Conservation (phyloP, 2,797 vertebrate species). For the Tamandua tetradactyla region DNA sequence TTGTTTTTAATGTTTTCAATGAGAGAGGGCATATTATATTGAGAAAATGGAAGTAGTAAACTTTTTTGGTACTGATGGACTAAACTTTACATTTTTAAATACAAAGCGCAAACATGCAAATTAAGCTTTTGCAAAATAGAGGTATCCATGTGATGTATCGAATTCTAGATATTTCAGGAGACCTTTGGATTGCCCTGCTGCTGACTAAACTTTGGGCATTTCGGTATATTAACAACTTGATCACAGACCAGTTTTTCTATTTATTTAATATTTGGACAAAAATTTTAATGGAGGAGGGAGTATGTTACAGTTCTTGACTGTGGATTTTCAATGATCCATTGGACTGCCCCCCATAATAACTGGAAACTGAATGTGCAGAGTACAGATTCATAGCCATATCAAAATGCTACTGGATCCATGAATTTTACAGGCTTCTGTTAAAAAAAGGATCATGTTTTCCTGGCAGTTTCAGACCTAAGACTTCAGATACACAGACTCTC, state of each 20-base stretch:
- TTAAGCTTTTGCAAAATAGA: not conserved
- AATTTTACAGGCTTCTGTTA: slow-evolving; percentile 55
- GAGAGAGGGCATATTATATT: not conserved
- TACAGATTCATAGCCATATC: slow-evolving; percentile 5
- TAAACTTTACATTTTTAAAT: slow-evolving; percentile 16
- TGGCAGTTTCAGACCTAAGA: slow-evolving; percentile 15
- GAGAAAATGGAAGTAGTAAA: not conserved
- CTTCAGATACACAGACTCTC: not conserved
- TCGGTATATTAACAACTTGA: slow-evolving; percentile 66
- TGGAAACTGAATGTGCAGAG: slow-evolving; percentile 2
- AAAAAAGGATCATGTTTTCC: slow-evolving; percentile 40
- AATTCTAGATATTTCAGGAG: not conserved
- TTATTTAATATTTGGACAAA: slow-evolving; percentile 58
- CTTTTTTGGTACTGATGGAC: not conserved
- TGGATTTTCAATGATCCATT: slow-evolving; percentile 57
- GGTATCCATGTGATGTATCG: not conserved
- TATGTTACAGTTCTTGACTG: not conserved
- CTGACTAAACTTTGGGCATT: slow-evolving; percentile 41
- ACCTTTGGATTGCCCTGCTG: not conserved
- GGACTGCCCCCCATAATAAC: slow-evolving; percentile 52
- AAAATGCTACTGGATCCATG: slow-evolving; percentile 44
- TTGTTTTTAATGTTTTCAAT: not conserved
- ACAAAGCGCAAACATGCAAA: not conserved
- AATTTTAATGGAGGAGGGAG: slow-evolving; percentile 7
- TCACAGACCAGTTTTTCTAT: slow-evolving; percentile 63